Conservation (phyloP, 2,797 vertebrate genomes). For the Pipistrellus pygmaeus region DNA sequence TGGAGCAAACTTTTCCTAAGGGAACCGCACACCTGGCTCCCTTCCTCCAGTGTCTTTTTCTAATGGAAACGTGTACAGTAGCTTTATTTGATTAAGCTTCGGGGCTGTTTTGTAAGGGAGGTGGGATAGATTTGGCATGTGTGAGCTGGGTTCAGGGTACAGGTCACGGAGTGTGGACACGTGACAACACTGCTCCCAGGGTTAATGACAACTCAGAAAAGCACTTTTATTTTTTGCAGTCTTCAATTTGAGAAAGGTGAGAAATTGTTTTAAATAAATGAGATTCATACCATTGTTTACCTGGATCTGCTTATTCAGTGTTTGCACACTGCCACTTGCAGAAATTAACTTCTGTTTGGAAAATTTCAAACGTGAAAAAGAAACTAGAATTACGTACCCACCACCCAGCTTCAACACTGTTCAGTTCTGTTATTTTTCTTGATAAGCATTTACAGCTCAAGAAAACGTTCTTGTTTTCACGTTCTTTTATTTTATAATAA, state of each 20-base stretch:
- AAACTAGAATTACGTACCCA: fast-evolving
- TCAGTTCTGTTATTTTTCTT: neutral
- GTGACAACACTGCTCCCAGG: conserved; percentile 78
- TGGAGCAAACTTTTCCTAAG: conserved; percentile 96
- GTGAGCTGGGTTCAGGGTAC: conserved; percentile 58
- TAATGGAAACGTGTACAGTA: conserved; percentile 91
- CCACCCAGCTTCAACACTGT: fast-evolving
- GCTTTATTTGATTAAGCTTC: conserved; percentile 85
- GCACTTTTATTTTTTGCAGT: conserved; percentile 88
- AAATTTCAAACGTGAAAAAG: neutral
- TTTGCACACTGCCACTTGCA: neutral
- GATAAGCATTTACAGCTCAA: neutral
- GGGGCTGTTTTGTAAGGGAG: conserved; percentile 88
- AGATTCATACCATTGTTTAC: conserved; percentile 74
- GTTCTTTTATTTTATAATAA: conserved; percentile 57
- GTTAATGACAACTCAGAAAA: conserved; percentile 84
- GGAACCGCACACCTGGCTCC: conserved; percentile 79
- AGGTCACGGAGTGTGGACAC: conserved; percentile 77
- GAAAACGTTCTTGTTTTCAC: neutral
- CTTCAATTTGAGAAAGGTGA: conserved; percentile 83
- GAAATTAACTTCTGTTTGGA: neutral
- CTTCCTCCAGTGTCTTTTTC: conserved; percentile 82
- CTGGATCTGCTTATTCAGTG: neutral
- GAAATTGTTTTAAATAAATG: conserved; percentile 81
- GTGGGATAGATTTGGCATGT: conserved; percentile 79